These are phyloP conservation scores for Phrixothrix hirtus DNA, from an alignment of 2,888 invertebrate genomes.

Conservation along the genomic window DNA sequence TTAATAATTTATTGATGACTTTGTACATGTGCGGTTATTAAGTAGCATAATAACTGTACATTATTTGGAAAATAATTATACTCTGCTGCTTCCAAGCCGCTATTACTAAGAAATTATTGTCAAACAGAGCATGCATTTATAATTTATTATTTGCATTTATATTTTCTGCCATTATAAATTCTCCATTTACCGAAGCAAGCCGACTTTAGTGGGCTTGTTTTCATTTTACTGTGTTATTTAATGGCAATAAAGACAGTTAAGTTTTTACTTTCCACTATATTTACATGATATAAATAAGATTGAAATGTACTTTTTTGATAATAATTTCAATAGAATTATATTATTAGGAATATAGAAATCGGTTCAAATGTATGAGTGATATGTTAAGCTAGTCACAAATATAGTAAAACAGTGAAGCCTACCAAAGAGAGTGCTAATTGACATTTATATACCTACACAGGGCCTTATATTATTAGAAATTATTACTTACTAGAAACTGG, in stretches of 20 bases:
- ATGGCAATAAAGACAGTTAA: not conserved
- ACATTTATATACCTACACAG: slow-evolving; percentile 30
- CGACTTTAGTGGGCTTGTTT: slow-evolving; percentile 4
- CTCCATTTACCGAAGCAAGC: too few relatives aligned
- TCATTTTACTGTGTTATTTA: not conserved
- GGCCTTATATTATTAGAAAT: slow-evolving; percentile 30
- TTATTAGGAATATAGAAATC: slow-evolving; percentile 5
- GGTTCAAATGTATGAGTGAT: slow-evolving; percentile 38
- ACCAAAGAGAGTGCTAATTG: slow-evolving; percentile 39
- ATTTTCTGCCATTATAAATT: slow-evolving; percentile 3
- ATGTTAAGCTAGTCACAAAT: slow-evolving; percentile 44
- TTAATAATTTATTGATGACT: too few relatives aligned
- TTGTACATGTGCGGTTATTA: too few relatives aligned
- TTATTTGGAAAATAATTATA: not conserved
- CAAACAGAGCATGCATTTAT: slow-evolving; percentile 14
- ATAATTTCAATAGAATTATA: slow-evolving; percentile 11
- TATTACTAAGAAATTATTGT: slow-evolving; percentile 15
- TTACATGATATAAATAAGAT: too few relatives aligned
- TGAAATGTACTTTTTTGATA: slow-evolving; percentile 1
- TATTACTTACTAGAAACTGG: slow-evolving; percentile 16
- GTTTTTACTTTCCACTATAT: not conserved
- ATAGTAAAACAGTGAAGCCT: slow-evolving; percentile 36
- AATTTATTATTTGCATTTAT: slow-evolving; percentile 15
- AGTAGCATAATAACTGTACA: too few relatives aligned
- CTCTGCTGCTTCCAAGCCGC: not conserved